Base-by-base conservation (phyloP, 2,888 invertebrate genomes). In the Cancer borealis region DNA sequence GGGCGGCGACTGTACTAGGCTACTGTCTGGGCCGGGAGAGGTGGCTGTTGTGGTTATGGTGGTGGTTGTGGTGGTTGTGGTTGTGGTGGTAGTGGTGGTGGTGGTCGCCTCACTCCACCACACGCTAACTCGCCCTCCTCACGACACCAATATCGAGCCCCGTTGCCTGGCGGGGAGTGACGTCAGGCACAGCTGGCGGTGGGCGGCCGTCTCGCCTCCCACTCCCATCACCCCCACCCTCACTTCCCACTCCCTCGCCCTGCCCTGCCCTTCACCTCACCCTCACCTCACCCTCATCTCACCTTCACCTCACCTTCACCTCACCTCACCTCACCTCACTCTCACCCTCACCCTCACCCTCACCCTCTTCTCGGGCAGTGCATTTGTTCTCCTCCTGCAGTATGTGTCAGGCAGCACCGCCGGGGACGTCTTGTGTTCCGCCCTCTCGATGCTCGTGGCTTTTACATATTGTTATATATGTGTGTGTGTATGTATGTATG, bases 121-220 rank as follows among this genome's bases (percentile, higher is more conserved):
- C 84, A 84, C 84, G 84, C 84, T 84, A 84, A 84, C 84, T 84
- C 39, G 10, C 26, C 17, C 84, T 84, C 84, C 84, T 84, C 84
- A 84, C 84, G 84, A 39, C 84, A 84, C 84, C 84, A 84, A 84
- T 84, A 84, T 84, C 39, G 84, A 84, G 39, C 84, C 39, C 30
- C 17, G 84, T 10, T 84, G 84, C 39, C 39, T 39, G 84, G 84
- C 84, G 84, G 84, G 39, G 84, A 26, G 39, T 84, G 84, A 84
- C 84, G 84, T 84, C 84, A 84, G 84, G 17, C 30, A 84, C 84
- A 84, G 84, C 84, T 84, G 84, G 30, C 39, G 84, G 84, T 30
- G 84, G 84, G 84, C 73, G 73, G 73, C 26, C 73, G 73, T 73
- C 73, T 73, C 73, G 73, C 73, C 73, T 73, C 73, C 73, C 73